These are phyloP conservation scores for Glaucidium brasilianum DNA, from an alignment of 2,113 vertebrate species.

Conservation along the genomic window DNA sequence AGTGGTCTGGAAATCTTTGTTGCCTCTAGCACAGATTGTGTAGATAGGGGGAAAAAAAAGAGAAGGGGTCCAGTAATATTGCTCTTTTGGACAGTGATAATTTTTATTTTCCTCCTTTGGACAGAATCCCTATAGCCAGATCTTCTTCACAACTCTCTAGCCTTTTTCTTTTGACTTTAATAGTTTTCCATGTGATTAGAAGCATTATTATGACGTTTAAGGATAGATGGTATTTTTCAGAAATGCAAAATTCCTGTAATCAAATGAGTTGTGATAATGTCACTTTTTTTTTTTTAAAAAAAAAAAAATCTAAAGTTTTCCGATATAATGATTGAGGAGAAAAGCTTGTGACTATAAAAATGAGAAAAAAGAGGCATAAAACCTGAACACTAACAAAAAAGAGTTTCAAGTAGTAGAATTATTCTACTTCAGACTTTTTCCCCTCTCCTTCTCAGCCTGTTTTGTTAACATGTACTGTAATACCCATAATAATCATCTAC, in stretches of 20 bases:
- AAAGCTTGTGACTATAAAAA: background rate
- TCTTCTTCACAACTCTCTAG: background rate
- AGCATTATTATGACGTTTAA: background rate
- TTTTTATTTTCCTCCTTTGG: background rate
- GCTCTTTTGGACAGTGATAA: background rate
- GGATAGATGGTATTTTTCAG: background rate
- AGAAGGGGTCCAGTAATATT: background rate
- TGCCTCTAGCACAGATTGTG: background rate
- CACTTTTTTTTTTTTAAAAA: background rate
- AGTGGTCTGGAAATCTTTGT: background rate
- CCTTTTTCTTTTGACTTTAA: background rate
- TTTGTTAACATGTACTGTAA: background rate
- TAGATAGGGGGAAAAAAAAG: background rate
- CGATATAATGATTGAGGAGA: background rate
- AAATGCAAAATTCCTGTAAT: background rate
- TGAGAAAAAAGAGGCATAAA: background rate
- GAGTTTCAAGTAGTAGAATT: background rate
- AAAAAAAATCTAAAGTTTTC: background rate
- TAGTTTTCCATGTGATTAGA: background rate
- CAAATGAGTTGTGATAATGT: background rate
- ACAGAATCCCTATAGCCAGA: background rate
- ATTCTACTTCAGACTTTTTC: fast-evolving
- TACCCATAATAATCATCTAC: background rate
- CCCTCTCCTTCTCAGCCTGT: background rate
- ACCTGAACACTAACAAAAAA: background rate